Evolutionary conservation across 2,888 invertebrate species (phyloP).

Genomic region (Coleophora deauratella): DNA sequence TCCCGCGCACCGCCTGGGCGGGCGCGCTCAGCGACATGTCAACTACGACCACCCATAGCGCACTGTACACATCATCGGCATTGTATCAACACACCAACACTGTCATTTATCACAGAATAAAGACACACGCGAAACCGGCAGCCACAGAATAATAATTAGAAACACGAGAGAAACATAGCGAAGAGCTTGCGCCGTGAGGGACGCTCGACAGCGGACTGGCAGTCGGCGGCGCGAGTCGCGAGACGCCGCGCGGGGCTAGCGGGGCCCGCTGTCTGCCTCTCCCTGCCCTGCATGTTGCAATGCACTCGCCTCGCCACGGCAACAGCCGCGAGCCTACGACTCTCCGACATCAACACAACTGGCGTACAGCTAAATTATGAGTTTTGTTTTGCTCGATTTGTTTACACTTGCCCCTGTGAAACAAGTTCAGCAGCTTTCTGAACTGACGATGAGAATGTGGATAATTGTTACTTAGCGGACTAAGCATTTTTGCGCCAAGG

Average conservation of each 20-base stretch:
- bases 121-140: slow-evolving; percentile 52
- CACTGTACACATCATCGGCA: slow-evolving; percentile 43
- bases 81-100: slow-evolving; percentile 45
- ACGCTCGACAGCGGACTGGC: slow-evolving; percentile 17
- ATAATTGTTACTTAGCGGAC: too few relatives aligned
- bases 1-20: slow-evolving; percentile 69
- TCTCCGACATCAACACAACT: slow-evolving; percentile 24
- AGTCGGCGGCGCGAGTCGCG: slow-evolving; percentile 32
- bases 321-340: too few relatives aligned
- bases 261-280: slow-evolving; percentile 32
- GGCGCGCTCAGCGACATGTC: slow-evolving; percentile 72
- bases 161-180: slow-evolving; percentile 66
- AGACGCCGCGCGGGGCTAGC: slow-evolving; percentile 59
- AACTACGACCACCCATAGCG: slow-evolving; percentile 64
- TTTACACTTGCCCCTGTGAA: not conserved
- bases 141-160: slow-evolving; percentile 29
- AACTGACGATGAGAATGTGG: too few relatives aligned
- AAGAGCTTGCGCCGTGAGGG: slow-evolving; percentile 56
- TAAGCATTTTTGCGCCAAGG: too few relatives aligned
- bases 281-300: slow-evolving; percentile 57
- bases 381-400: slow-evolving; percentile 17
- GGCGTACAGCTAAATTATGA: slow-evolving; percentile 28
- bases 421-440: too few relatives aligned
- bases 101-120: slow-evolving; percentile 50
- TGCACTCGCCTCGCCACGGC: slow-evolving; percentile 31